phyloP scores from a whole-genome alignment of 1,140 invertebrate species.

The Psilanteris sp. region DNA sequence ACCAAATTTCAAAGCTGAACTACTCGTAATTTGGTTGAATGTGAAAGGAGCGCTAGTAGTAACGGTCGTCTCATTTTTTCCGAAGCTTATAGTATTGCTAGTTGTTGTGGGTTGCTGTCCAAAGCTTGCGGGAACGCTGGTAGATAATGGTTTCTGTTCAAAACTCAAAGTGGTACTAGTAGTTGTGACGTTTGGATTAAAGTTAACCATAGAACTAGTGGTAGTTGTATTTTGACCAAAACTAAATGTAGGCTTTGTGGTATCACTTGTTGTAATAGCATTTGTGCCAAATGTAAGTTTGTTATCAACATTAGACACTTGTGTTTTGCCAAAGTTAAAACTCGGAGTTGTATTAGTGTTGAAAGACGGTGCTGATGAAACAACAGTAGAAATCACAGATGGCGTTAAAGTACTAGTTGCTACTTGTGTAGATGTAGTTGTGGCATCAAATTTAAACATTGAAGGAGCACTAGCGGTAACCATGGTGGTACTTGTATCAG shows the following conservation, averaged over 20 bases:
- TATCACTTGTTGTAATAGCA: not conserved
- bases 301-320: constrained; percentile 2
- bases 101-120: not conserved
- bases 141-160: not conserved
- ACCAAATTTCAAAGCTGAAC: not conserved
- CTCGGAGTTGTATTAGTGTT: not conserved
- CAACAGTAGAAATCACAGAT: too few species aligned
- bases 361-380: constrained; percentile 2
- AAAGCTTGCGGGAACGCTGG: constrained; percentile 1
- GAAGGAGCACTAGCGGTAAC: too few species aligned
- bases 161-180: not conserved
- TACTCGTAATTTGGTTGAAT: not conserved
- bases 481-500: too few species aligned
- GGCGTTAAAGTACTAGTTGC: constrained; percentile 2
- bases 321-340: constrained; percentile 21
- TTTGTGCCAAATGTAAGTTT: constrained; percentile 6
- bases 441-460: too few species aligned
- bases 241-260: not conserved
- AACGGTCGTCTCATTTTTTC: constrained; percentile 1
- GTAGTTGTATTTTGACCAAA: constrained; percentile 14
- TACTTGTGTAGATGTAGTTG: not conserved
- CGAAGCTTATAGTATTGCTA: not conserved
- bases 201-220: not conserved
- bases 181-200: constrained; percentile 13
- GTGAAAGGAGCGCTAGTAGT: not conserved